A percentile compares a stretch with the other conserved stretches of the same genome.
These are phyloP conservation scores for Aphelenchoides besseyi DNA, from an alignment of 1,140 invertebrate genomes.

Conservation along the genomic window DNA sequence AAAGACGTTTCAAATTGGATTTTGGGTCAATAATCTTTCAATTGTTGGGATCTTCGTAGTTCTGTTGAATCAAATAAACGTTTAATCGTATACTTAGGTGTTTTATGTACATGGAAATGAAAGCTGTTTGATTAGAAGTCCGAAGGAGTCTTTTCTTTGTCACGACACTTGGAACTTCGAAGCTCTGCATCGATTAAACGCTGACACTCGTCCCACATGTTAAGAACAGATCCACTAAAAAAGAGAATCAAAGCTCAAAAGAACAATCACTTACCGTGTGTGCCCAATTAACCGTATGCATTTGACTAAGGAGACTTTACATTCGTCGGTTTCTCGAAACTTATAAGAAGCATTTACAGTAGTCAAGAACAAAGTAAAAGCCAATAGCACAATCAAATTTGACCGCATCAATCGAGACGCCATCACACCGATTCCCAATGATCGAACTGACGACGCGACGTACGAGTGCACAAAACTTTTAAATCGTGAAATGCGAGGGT, in stretches of 20 bases:
- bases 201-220: conserved; percentile 6
- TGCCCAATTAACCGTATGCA: not conserved
- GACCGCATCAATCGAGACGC: not conserved
- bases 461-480: too few relatives aligned
- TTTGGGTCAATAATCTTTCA: too few relatives aligned
- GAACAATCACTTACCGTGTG: not conserved
- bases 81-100: too few relatives aligned
- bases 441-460: too few relatives aligned
- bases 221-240: not conserved
- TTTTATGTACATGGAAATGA: too few relatives aligned
- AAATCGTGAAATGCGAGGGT: too few relatives aligned
- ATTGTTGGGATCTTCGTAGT: too few relatives aligned
- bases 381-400: not conserved
- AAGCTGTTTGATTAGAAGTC: too few relatives aligned
- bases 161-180: not conserved
- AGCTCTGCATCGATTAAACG: not conserved
- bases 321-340: not conserved
- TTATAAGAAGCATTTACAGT: not conserved
- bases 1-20: too few relatives aligned
- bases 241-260: not conserved
- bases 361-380: not conserved
- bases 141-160: too few relatives aligned
- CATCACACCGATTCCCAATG: too few relatives aligned
- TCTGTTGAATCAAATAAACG: too few relatives aligned
- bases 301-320: conserved; percentile 3